Base-by-base conservation (phyloP, 2,888 invertebrate species). In the Caenorhabditis wallacei region DNA sequence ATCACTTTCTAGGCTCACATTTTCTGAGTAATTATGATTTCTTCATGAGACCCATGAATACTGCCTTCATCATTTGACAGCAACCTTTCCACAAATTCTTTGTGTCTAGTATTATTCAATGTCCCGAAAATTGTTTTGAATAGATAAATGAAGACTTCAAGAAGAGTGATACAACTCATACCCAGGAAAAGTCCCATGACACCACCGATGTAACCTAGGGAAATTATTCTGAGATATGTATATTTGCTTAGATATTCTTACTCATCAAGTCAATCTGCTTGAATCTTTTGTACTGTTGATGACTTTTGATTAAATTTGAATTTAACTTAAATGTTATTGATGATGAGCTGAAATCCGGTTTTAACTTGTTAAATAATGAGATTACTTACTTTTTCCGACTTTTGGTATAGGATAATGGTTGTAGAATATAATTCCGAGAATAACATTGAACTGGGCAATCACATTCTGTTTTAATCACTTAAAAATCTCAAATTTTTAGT, bases 121-220 rank as follows among this genome's bases (percentile, higher is more conserved):
- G 85, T 80, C 22, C 89, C 89, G 83, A 86, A 88, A 37, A 88
- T 82, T 0, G 87, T 84, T 72, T 89, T 89, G 72, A 89, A 86
- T 8, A 88, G 64, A 43, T 85, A 89, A 51, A 89, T 84, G 37
- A 89, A 87, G 0, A 89, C 86, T 79, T 89, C 89, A 1, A 89
- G 64, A 2, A 89, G 69, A 3, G 89, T 89, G 5, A 89, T 76
- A 54, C 88, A 87, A 56, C 88, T 87, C 89, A 89, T 89, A 53
- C 89, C 89, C 24, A 89, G 85, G 70, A 89, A 89, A 18, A 89
- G 71, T 11, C 88, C 89, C 88, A 89, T 87, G 16, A 85, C 84
- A 61, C 88, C 88, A 13, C 88, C 89, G 26, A 88, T 81, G 56
- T 82, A 88, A 82, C 87, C 87, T 85, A 64, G 59, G 20, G 4